Conservation (phyloP, 2,113 vertebrate genomes). For the Microcebus griseorufus region DNA sequence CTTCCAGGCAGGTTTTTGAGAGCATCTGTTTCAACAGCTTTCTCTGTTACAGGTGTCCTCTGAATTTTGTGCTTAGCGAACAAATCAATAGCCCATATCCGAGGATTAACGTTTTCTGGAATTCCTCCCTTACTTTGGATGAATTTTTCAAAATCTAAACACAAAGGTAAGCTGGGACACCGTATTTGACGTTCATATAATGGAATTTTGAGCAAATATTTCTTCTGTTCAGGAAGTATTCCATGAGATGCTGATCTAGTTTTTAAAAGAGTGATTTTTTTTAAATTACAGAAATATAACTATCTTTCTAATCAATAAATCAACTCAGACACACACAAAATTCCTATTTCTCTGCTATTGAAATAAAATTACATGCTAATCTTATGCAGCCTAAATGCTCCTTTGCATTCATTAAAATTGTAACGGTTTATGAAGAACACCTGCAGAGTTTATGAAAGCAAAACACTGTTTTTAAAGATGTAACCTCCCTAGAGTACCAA, state of each 20-base stretch:
- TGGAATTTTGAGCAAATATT: constrained; percentile 68
- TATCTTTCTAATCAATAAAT: constrained; percentile 28
- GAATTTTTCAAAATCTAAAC: constrained; percentile 83
- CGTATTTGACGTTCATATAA: constrained; percentile 42
- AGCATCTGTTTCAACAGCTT: background rate
- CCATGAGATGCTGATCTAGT: constrained; percentile 69
- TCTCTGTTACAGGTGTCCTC: background rate
- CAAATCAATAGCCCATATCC: constrained; percentile 71
- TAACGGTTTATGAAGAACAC: background rate
- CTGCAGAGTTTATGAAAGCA: background rate
- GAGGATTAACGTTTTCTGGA: constrained; percentile 47
- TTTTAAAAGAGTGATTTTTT: constrained; percentile 47
- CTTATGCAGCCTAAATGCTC: background rate
- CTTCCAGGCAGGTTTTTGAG: background rate
- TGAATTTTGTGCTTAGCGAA: constrained; percentile 49
- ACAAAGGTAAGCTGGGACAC: constrained; percentile 76
- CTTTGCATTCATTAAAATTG: constrained; percentile 4
- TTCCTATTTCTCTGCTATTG: background rate
- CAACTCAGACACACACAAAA: constrained; percentile 21
- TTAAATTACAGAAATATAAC: constrained; percentile 49
- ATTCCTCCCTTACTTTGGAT: constrained; percentile 62
- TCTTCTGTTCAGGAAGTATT: constrained; percentile 68
- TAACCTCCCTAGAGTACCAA: background rate
- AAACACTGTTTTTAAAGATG: background rate
- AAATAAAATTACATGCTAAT: constrained; percentile 32